Base-by-base conservation (phyloP, 2,888 invertebrate genomes). In the Galerucella calmariensis region DNA sequence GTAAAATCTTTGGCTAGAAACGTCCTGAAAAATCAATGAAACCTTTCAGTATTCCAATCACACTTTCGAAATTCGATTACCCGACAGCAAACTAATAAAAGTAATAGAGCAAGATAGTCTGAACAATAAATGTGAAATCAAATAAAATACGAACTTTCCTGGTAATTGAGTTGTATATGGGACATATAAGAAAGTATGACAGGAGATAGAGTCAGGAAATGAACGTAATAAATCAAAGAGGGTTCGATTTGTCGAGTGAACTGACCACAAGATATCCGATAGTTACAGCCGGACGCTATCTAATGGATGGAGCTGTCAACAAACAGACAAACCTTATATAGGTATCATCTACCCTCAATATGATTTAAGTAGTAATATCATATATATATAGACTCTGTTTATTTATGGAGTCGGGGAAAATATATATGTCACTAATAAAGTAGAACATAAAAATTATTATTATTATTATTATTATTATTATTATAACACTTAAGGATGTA, bases 141-240 rank as follows among this genome's bases (percentile, higher is more conserved):
- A 78, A 78, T 76, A 72, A 73, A 74, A 69, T 73, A 72, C 74
- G 74, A 72, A 69, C 68, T 78, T 69, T 75, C 53, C 73, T 69
- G 63, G 81, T 83, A 83, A 83, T 83, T 83, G 83, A 83, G 82
- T 82, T 83, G 82, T 79, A 79, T 78, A 76, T 75, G 75, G 71
- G 78, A 75, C 77, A 68, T 75, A 75, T 69, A 80, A 81, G 82
- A 82, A 82, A 83, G 81, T 82, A 83, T 81, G 82, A 82, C 81
- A 80, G 81, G 78, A 78, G 80, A 82, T 81, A 83, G 81, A 82
- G 79, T 81, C 82, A 6, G 84, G 85, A 87, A 87, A 87, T 87
- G 86, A 86, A 87, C 84, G 83, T 84, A 86, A 87, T 87, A 87
- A 87, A 87, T 87, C 87, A 87, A 87, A 87, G 84, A 83, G 84